Conservation (phyloP, 2,888 invertebrate genomes). For the Seira ritae region DNA sequence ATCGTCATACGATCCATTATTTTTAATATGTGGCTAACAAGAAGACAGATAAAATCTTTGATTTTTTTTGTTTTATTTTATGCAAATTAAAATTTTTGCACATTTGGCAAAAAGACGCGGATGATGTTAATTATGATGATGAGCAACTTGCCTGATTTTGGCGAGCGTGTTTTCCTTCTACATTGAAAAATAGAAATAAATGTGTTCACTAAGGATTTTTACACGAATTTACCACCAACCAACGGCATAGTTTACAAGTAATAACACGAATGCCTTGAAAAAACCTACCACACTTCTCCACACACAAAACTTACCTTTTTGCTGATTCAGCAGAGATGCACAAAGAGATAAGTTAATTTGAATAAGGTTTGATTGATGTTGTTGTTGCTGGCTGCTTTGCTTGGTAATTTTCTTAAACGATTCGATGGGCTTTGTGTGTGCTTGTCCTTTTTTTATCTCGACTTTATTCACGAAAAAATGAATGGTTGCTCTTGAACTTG, state of each 20-base stretch:
- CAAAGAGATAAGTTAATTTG: conserved; percentile 36
- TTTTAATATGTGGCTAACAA: no score
- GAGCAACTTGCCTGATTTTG: not conserved
- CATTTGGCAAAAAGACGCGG: conserved; percentile 33
- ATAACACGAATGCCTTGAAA: conserved; percentile 35
- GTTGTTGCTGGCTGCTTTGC: conserved; percentile 27
- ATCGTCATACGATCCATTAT: no score
- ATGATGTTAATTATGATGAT: not conserved
- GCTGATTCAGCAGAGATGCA: not conserved
- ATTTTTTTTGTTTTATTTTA: conserved; percentile 36
- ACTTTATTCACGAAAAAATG: conserved; percentile 17
- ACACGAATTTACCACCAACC: no score
- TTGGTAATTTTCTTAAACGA: conserved; percentile 29
- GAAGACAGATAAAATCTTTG: no score
- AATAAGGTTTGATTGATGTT: conserved; percentile 52
- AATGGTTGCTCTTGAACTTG: conserved; percentile 72
- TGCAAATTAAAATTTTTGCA: conserved; percentile 51
- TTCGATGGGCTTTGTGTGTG: not conserved
- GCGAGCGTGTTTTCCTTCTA: not conserved
- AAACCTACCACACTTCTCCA: not conserved
- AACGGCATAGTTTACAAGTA: no score
- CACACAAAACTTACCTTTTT: no score
- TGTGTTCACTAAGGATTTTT: no score
- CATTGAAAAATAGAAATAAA: no score
- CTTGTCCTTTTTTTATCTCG: not conserved